These are phyloP conservation scores for Adoxophyes honmai DNA, from an alignment of 1,140 invertebrate species.

Conservation along the genomic window DNA sequence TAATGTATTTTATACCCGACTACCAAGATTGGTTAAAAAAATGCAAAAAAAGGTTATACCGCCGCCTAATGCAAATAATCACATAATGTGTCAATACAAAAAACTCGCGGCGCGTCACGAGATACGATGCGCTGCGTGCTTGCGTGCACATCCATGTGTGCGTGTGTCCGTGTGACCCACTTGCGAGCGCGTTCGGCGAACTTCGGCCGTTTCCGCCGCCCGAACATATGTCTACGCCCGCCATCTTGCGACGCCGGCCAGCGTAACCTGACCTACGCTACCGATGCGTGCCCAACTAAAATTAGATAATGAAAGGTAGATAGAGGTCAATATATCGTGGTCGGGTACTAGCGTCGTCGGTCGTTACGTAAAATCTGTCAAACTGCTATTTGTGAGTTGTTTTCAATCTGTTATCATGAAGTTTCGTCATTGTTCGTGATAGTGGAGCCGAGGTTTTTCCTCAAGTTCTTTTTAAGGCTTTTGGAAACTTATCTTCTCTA, in stretches of 20 bases:
- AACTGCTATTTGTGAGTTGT: constrained; percentile 9
- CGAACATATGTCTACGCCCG: constrained; percentile 39
- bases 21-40: constrained; percentile 44
- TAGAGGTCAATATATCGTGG: constrained; percentile 24
- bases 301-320: constrained; percentile 18
- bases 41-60: constrained; percentile 19
- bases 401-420: constrained; percentile 13
- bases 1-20: too few species aligned
- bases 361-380: constrained; percentile 12
- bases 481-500: too few species aligned
- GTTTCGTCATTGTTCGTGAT: constrained; percentile 9
- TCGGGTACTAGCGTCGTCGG: not conserved
- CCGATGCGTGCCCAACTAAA: not conserved
- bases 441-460: constrained; percentile 7
- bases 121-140: constrained; percentile 35
- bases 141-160: constrained; percentile 34
- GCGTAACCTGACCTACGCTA: constrained; percentile 43
- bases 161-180: constrained; percentile 59
- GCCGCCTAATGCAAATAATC: constrained; percentile 39
- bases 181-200: constrained; percentile 52
- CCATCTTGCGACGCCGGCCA: constrained; percentile 45
- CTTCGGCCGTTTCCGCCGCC: constrained; percentile 53
- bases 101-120: constrained; percentile 26
- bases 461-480: not conserved
- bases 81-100: constrained; percentile 52